Conservation (phyloP, 2,888 invertebrate species). For the Drosophila sordidula region DNA sequence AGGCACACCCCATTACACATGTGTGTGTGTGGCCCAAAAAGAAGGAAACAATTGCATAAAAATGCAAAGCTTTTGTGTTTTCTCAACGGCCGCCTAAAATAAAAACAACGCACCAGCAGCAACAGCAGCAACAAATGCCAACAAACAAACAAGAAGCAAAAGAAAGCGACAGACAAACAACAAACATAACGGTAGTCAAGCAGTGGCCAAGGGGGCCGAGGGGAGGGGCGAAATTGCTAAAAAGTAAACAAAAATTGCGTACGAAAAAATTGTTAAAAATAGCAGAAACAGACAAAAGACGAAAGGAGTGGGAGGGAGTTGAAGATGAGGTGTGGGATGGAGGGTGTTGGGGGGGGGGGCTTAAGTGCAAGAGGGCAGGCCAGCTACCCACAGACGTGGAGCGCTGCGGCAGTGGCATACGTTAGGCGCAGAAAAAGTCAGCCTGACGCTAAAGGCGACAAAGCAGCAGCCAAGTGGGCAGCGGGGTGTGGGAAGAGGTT, state of each 20-base stretch:
- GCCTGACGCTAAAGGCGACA: slow-evolving; percentile 44
- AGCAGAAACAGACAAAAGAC: slow-evolving; percentile 35
- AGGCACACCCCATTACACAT: slow-evolving; percentile 24
- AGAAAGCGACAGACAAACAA: slow-evolving; percentile 61
- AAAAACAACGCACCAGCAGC: slow-evolving; percentile 62
- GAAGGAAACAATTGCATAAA: slow-evolving; percentile 44
- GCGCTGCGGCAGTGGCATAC: not conserved
- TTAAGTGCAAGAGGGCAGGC: slow-evolving; percentile 8
- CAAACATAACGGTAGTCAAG: slow-evolving; percentile 61
- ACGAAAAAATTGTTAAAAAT: slow-evolving; percentile 64
- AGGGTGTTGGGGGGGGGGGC: not conserved
- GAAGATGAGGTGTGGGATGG: not conserved
- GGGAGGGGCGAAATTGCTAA: slow-evolving; percentile 29
- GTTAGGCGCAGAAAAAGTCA: slow-evolving; percentile 6
- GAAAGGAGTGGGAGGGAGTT: not conserved
- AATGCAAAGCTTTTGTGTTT: slow-evolving; percentile 75
- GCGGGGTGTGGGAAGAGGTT: not conserved
- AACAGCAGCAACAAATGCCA: slow-evolving; percentile 37
- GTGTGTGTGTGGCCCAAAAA: slow-evolving; percentile 11
- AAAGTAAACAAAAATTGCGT: slow-evolving; percentile 52
- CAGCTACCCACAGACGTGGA: not conserved
- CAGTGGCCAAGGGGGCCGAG: slow-evolving; percentile 10
- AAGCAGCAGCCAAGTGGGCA: slow-evolving; percentile 21
- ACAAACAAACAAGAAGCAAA: slow-evolving; percentile 64
- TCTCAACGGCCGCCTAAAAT: slow-evolving; percentile 73